Evolutionary conservation across 2,797 vertebrate species (phyloP), one percentile per base, ranked within the genome.

Genomic region (Gobionotothen gibberifrons): DNA sequence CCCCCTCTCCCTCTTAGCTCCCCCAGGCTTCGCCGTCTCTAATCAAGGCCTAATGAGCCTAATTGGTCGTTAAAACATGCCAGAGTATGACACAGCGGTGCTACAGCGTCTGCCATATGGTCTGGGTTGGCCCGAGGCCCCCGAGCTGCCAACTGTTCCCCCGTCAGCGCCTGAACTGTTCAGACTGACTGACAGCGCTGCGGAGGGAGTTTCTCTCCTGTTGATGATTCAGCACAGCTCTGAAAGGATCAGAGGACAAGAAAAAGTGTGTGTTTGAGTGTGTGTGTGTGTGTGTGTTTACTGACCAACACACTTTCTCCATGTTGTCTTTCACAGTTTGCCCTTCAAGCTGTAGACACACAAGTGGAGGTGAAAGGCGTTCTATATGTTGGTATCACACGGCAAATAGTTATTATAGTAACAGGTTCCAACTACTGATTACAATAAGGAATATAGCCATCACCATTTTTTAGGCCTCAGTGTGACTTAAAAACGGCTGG

Each of bases 11-110:
- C 72, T 64, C 74, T 21, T n/a, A 46, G 59, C 77, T 87, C 89
- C 90, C 90, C 80, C 62, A 88, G 94, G 94, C 94, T 86, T 90
- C 69, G 60, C 89, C 85, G 59, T 91, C 91, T 87, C 90, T 94
- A 95, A 95, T 95, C 93, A 95, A 93, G 91, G 84, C 90, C 92
- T 95, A 95, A 96, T 95, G 94, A 93, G 92, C 90, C 86, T 96
- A 95, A 96, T 95, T 95, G 93, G 91, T 94, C 89, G 91, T 94
- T 95, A 95, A 95, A 94, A 93, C 93, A 93, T 93, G 92, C 85
- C 87, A 79, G 87, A 86, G 91, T 92, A 90, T 90, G 88, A 93
- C 93, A 91, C 92, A 89, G 92, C 61, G 76, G 81, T 70, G 79
- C 84, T 77, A 70, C 85, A 85, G 89, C 90, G 79, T 93, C 87